Conservation (phyloP, 1,140 invertebrate genomes). For the Oncopodura yosiiana region DNA sequence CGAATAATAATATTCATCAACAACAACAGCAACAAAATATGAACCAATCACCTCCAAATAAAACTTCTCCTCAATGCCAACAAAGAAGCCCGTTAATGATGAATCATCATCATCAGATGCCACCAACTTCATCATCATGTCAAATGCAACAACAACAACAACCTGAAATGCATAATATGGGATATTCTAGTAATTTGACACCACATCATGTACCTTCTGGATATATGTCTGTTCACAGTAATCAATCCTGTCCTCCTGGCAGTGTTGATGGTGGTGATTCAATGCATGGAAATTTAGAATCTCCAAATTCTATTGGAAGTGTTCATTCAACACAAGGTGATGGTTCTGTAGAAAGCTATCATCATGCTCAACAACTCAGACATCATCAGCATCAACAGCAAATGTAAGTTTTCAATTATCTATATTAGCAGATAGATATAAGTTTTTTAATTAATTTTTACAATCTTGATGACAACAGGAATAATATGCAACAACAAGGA, state of each 20-base stretch:
- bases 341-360: slow-evolving; percentile 24
- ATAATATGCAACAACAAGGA: slow-evolving; percentile 17
- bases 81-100: neutral
- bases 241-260: slow-evolving; percentile 35
- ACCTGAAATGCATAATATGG: slow-evolving; percentile 36
- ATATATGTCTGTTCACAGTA: slow-evolving; percentile 28
- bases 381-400: slow-evolving; percentile 16
- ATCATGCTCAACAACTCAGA: slow-evolving; percentile 19
- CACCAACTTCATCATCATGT: slow-evolving; percentile 1
- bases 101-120: neutral
- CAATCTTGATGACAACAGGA: slow-evolving; percentile 17
- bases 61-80: slow-evolving; percentile 7
- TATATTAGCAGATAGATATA: slow-evolving; percentile 24
- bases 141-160: slow-evolving; percentile 36
- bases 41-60: slow-evolving; percentile 37
- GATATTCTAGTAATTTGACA: slow-evolving; percentile 40
- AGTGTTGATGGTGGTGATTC: slow-evolving; percentile 29
- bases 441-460: too few relatives aligned
- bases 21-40: slow-evolving; percentile 16
- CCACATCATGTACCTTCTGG: slow-evolving; percentile 29
- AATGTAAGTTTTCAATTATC: too few relatives aligned
- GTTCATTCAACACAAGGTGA: slow-evolving; percentile 17
- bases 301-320: slow-evolving; percentile 31
- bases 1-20: slow-evolving; percentile 35
- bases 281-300: slow-evolving; percentile 21